These are phyloP conservation scores for Nemapogon koenigi DNA, from an alignment of 2,888 invertebrate species.

Conservation along the genomic window DNA sequence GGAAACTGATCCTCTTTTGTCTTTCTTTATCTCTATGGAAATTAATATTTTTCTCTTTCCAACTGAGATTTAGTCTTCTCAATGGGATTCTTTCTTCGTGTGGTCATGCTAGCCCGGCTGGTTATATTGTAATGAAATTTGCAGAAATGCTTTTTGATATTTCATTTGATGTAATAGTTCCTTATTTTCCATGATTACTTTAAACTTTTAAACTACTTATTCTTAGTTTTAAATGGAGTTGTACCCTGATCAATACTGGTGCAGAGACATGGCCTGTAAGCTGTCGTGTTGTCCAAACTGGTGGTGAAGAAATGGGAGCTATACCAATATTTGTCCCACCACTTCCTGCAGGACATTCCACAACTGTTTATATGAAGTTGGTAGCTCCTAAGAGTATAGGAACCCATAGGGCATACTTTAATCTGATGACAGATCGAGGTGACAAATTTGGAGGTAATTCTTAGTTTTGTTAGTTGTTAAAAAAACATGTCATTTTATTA, in stretches of 20 bases:
- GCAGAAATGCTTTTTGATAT: too few relatives aligned
- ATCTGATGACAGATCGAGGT: conserved; percentile 86
- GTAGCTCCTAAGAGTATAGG: conserved; percentile 78
- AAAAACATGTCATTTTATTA: too few relatives aligned
- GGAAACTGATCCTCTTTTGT: too few relatives aligned
- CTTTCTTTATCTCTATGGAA: too few relatives aligned
- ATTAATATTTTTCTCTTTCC: too few relatives aligned
- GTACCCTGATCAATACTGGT: conserved; percentile 89
- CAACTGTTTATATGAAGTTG: conserved; percentile 80
- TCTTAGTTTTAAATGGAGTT: conserved; percentile 82
- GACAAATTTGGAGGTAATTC: conserved; percentile 88
- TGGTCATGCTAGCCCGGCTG: too few relatives aligned
- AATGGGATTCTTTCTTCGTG: too few relatives aligned
- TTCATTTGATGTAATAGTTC: too few relatives aligned
- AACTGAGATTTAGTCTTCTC: too few relatives aligned
- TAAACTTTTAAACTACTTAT: conserved; percentile 2
- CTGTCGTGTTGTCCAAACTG: conserved; percentile 77
- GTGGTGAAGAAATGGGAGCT: conserved; percentile 62
- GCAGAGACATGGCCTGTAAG: conserved; percentile 87
- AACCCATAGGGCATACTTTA: conserved; percentile 86
- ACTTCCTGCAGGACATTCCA: conserved; percentile 77
- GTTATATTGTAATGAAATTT: too few relatives aligned
- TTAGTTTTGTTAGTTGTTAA: conserved; percentile 2
- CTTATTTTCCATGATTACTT: too few relatives aligned
- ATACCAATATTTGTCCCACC: conserved; percentile 70